phyloP scores from a whole-genome alignment of 2,888 invertebrate species.

The Cephalotes varians region DNA sequence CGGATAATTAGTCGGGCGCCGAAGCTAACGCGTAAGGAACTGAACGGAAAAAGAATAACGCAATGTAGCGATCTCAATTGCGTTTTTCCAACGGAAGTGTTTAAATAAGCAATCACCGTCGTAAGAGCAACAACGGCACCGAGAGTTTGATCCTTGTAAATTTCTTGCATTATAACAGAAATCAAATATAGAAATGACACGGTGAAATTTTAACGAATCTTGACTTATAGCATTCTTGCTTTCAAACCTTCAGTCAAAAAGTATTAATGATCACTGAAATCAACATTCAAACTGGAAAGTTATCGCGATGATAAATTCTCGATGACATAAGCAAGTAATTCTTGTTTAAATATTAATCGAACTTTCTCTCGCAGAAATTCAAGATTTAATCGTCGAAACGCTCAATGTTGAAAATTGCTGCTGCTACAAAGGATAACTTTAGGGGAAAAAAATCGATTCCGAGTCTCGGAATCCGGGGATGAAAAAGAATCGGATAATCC shows the following conservation, averaged over 20 bases:
- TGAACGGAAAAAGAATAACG: slow-evolving; percentile 7
- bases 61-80: slow-evolving; percentile 15
- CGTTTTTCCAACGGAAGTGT: background rate
- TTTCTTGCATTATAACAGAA: background rate
- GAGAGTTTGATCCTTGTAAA: background rate
- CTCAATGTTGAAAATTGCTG: background rate
- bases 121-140: background rate
- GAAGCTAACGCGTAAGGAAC: slow-evolving; percentile 44
- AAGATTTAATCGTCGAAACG: background rate
- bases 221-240: background rate
- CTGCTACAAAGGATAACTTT: background rate
- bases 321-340: slow-evolving; percentile 1
- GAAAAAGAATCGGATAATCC: background rate
- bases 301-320: slow-evolving; percentile 13
- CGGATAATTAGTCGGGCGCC: slow-evolving; percentile 75
- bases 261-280: background rate
- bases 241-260: background rate
- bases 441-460: background rate
- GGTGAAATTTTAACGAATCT: background rate
- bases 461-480: background rate
- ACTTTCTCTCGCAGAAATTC: background rate
- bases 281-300: background rate
- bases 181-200: background rate
- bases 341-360: background rate
- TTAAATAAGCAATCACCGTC: background rate